phyloP scores from a whole-genome alignment of 2,113 vertebrate genomes.

The Tupaia chinensis region DNA sequence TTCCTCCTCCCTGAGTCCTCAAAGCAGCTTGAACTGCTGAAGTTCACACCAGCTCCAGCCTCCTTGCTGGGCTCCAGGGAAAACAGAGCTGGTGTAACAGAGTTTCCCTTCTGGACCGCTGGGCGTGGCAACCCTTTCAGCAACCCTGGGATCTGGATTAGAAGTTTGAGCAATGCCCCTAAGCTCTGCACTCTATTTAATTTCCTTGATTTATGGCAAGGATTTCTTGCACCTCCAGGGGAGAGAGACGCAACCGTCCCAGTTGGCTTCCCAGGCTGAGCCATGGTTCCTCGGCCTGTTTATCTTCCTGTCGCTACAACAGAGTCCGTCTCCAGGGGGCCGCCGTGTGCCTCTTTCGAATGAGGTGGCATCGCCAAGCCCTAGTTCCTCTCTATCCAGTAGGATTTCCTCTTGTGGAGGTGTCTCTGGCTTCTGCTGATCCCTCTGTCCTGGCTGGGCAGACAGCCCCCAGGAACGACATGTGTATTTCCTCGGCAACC shows the following conservation, averaged over 20 bases:
- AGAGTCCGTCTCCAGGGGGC: background rate
- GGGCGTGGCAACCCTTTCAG: slow-evolving; percentile 65
- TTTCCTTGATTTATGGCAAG: slow-evolving; percentile 77
- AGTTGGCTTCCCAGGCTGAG: background rate
- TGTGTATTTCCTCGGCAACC: background rate
- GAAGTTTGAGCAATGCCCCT: slow-evolving; percentile 39
- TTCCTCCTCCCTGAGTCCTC: background rate
- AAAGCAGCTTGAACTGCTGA: background rate
- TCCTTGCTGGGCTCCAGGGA: background rate
- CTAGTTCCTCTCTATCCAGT: background rate
- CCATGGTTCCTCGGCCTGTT: fast-evolving
- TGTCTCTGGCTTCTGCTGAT: background rate
- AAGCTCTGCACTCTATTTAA: slow-evolving; percentile 64
- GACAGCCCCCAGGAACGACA: background rate
- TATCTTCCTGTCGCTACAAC: background rate
- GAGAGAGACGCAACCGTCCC: background rate
- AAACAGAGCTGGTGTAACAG: background rate
- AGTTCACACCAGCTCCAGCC: background rate
- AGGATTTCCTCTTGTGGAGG: background rate
- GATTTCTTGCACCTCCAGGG: slow-evolving; percentile 81
- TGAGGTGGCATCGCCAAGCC: background rate
- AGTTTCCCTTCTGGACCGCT: slow-evolving; percentile 1
- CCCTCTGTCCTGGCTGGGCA: background rate
- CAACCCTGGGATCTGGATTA: slow-evolving; percentile 53
- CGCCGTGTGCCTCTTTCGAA: fast-evolving